Evolutionary conservation across 2,888 invertebrate species (phyloP).

Genomic region (Erannis defoliaria): DNA sequence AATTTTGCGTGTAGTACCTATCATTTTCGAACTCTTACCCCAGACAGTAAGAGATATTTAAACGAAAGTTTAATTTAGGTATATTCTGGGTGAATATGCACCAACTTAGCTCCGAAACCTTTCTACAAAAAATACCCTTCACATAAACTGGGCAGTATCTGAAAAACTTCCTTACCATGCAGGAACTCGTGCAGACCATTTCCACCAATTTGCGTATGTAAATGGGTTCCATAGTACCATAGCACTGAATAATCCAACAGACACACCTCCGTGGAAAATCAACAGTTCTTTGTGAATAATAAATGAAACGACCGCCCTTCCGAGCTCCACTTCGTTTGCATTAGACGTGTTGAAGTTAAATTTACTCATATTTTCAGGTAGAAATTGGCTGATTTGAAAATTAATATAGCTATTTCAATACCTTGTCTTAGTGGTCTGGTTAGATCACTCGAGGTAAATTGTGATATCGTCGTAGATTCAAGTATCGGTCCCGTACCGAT

Average conservation of each 20-base stretch:
- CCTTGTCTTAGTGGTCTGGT: too few species aligned
- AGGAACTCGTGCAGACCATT: conserved; percentile 38
- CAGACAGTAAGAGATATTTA: too few species aligned
- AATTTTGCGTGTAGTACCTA: too few species aligned
- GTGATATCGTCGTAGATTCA: too few species aligned
- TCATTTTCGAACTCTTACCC: too few species aligned
- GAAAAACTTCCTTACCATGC: conserved; percentile 9
- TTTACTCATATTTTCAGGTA: conserved; percentile 24
- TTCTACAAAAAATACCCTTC: background rate
- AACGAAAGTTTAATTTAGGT: too few species aligned
- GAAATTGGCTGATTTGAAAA: background rate
- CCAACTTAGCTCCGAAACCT: too few species aligned
- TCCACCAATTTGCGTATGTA: conserved; percentile 64
- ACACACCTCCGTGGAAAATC: conserved; percentile 58
- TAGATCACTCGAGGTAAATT: too few species aligned
- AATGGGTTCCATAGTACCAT: conserved; percentile 57
- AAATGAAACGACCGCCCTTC: conserved; percentile 57
- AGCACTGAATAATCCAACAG: conserved; percentile 60
- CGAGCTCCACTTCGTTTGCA: conserved; percentile 50
- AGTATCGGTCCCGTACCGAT: too few species aligned
- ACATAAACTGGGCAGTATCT: background rate
- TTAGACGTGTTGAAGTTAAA: conserved; percentile 36
- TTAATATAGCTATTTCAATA: too few species aligned
- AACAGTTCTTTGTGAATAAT: conserved; percentile 63
- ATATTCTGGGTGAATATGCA: too few species aligned